Percentiles rank a stretch among this genome's conserved stretches.
Evolutionary conservation across 2,888 invertebrate genomes (phyloP).

Genomic region (Chrysopilus asiliformis): DNA sequence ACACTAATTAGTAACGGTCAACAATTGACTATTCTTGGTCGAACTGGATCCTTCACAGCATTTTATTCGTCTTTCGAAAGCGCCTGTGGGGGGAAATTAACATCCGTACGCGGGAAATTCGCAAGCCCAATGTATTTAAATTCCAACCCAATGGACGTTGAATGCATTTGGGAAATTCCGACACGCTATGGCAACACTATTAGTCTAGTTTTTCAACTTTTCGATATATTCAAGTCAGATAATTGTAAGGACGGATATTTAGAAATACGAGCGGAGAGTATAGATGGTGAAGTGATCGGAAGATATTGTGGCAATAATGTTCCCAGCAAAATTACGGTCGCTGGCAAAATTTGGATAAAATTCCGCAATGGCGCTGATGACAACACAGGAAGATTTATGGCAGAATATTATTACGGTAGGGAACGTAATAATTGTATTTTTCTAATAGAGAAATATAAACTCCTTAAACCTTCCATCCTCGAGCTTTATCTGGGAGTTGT

Average conservation of each 20-base stretch:
- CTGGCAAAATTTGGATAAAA: slow-evolving; percentile 53
- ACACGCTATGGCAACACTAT: slow-evolving; percentile 58
- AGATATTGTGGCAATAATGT: slow-evolving; percentile 56
- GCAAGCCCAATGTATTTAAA: slow-evolving; percentile 58
- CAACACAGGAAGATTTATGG: slow-evolving; percentile 57
- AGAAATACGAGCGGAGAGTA: slow-evolving; percentile 58
- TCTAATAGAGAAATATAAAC: too few species aligned
- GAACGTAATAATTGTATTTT: too few species aligned
- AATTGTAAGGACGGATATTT: slow-evolving; percentile 74
- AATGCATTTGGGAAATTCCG: slow-evolving; percentile 63
- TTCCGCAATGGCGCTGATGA: slow-evolving; percentile 53
- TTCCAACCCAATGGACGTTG: slow-evolving; percentile 49
- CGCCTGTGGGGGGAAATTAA: slow-evolving; percentile 56
- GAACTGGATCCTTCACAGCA: slow-evolving; percentile 27
- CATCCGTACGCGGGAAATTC: slow-evolving; percentile 46
- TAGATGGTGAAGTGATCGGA: slow-evolving; percentile 51
- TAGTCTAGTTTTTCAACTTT: slow-evolving; percentile 48
- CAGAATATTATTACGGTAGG: slow-evolving; percentile 55
- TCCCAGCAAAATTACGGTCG: slow-evolving; percentile 47
- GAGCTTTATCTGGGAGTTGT: too few species aligned
- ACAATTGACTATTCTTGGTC: slow-evolving; percentile 39
- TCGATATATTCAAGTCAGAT: slow-evolving; percentile 56
- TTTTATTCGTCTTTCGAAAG: slow-evolving; percentile 37
- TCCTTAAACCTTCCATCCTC: too few species aligned
- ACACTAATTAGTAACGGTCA: slow-evolving; percentile 56